Conservation (phyloP, 2,113 vertebrate species). For the Pyrgilauda ruficollis region DNA sequence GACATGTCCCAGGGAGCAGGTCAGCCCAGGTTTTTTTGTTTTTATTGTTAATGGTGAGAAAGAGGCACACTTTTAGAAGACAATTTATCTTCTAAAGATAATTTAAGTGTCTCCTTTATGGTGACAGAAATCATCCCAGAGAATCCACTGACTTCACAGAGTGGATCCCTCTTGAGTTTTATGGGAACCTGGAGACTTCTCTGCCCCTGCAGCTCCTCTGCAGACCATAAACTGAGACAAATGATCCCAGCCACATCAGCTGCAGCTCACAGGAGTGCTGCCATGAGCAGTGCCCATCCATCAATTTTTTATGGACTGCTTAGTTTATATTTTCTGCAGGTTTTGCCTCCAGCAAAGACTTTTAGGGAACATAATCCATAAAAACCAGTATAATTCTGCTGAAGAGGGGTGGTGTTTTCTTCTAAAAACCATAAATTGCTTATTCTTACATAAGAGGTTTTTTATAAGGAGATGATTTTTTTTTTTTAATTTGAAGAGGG, state of each 20-base stretch:
- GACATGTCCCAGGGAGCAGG: not conserved
- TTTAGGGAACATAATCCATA: not conserved
- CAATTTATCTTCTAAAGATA: not conserved
- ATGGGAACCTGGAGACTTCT: not conserved
- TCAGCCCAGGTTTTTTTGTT: not conserved
- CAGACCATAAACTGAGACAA: conserved; percentile 9
- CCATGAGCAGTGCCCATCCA: not conserved
- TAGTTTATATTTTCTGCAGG: conserved; percentile 1
- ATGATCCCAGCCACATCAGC: not conserved
- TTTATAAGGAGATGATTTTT: not conserved
- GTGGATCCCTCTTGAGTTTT: not conserved
- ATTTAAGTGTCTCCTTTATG: not conserved
- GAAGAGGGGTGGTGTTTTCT: not conserved
- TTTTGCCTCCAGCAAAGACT: not conserved
- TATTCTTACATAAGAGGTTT: not conserved
- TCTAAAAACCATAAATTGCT: not conserved
- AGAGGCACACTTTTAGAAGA: not conserved
- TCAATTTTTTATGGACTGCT: not conserved
- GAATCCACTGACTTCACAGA: not conserved
- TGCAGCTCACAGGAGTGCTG: not conserved
- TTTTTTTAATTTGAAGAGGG: not conserved
- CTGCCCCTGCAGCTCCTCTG: not conserved
- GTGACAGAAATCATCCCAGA: not conserved
- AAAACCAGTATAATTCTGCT: not conserved
- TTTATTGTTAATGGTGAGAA: not conserved